Evolutionary conservation across 2,797 vertebrate species (phyloP).

Genomic region (Manis javanica): DNA sequence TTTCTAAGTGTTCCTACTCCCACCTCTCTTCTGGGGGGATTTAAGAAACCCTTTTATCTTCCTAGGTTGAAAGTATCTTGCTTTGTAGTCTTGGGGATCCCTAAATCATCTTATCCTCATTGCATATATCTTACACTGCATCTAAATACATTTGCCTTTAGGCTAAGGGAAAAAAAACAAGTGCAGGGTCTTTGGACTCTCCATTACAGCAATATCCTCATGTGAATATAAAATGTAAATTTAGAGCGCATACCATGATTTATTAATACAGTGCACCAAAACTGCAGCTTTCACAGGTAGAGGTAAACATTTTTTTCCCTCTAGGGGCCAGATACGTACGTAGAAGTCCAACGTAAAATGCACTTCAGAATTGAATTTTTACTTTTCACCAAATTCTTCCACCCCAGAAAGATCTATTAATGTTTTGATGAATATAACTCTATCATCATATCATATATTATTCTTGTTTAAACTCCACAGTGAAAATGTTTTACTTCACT

Average conservation of each 20-base stretch:
- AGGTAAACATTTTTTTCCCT: background rate
- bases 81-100: background rate
- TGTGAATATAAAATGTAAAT: slow-evolving; percentile 29
- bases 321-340: background rate
- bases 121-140: background rate
- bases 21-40: background rate
- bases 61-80: background rate
- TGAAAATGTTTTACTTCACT: background rate
- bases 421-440: slow-evolving; percentile 26
- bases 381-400: slow-evolving; percentile 4
- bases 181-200: background rate
- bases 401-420: background rate
- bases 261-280: background rate
- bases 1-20: background rate
- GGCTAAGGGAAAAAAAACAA: background rate
- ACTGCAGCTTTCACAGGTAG: background rate
- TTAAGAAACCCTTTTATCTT: background rate
- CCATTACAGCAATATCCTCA: background rate
- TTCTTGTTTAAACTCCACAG: background rate
- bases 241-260: background rate
- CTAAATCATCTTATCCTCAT: background rate
- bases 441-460: background rate
- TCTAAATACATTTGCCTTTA: background rate
- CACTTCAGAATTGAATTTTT: background rate
- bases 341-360: slow-evolving; percentile 25